Evolutionary conservation across 1,140 invertebrate species (phyloP).

Genomic region (Cydia pomonella): DNA sequence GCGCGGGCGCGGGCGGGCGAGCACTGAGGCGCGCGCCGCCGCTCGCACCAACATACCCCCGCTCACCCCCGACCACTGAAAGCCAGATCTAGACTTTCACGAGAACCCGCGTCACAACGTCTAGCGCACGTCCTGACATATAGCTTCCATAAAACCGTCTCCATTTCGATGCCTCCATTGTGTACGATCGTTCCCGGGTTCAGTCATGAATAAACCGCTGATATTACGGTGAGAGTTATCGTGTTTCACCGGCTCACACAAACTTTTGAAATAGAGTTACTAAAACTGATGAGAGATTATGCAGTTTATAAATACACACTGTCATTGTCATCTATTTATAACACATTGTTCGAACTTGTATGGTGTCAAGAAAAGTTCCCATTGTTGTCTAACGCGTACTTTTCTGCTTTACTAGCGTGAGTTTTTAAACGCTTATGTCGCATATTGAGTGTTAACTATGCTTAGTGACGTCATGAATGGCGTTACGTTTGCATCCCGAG

Average conservation of each 20-base stretch:
- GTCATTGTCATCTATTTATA: constrained; percentile 13
- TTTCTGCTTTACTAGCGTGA: not conserved
- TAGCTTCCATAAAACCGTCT: constrained; percentile 22
- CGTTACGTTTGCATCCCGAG: not conserved
- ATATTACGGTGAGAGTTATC: not conserved
- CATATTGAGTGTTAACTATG: not conserved
- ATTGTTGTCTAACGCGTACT: not conserved
- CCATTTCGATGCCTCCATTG: constrained; percentile 10
- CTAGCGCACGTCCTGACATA: constrained; percentile 26
- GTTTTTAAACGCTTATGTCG: not conserved
- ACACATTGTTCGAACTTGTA: constrained; percentile 11
- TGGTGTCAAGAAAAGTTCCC: not conserved
- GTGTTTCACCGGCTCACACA: not conserved
- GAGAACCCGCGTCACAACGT: constrained; percentile 37
- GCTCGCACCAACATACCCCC: constrained; percentile 41
- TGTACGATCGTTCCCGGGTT: constrained; percentile 1
- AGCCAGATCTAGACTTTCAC: constrained; percentile 57
- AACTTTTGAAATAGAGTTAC: constrained; percentile 7
- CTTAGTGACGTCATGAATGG: constrained; percentile 2
- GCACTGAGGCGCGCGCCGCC: constrained; percentile 72
- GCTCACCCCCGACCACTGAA: constrained; percentile 45
- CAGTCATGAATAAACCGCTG: constrained; percentile 24
- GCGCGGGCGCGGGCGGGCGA: constrained; percentile 70
- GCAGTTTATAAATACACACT: constrained; percentile 14
- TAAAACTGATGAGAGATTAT: constrained; percentile 9